Evolutionary conservation across 2,888 invertebrate genomes (phyloP).

Genomic region (Orchestes rusci): DNA sequence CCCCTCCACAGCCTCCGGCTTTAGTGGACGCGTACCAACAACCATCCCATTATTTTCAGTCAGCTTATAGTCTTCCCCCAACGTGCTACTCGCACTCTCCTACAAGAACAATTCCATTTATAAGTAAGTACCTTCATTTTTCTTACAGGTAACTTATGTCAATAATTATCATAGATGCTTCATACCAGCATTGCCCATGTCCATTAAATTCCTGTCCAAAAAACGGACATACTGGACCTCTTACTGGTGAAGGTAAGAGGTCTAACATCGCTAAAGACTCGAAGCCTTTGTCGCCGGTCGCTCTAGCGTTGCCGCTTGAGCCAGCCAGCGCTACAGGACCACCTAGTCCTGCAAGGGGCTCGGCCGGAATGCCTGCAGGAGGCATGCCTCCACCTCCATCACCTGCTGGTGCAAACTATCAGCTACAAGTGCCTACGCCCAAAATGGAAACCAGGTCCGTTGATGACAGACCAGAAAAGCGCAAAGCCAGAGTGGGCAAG

Average conservation of each 20-base stretch:
- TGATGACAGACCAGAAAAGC: conserved; percentile 36
- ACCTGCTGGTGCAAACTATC: conserved; percentile 46
- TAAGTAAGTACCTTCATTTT: conserved; percentile 48
- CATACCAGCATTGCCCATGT: conserved; percentile 74
- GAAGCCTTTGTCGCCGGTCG: conserved; percentile 45
- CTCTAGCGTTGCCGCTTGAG: conserved; percentile 46
- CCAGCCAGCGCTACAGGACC: conserved; percentile 51
- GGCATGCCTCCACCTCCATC: conserved; percentile 59
- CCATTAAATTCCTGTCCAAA: conserved; percentile 94
- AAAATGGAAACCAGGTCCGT: conserved; percentile 30
- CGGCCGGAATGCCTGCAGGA: conserved; percentile 56
- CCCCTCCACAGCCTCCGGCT: conserved; percentile 44
- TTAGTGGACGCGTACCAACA: conserved; percentile 41
- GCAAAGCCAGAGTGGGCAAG: conserved; percentile 55
- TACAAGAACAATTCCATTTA: conserved; percentile 55
- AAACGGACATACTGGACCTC: conserved; percentile 98
- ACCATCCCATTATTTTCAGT: conserved; percentile 47
- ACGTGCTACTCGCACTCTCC: conserved; percentile 54
- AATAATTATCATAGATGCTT: conserved; percentile 41
- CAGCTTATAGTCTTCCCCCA: conserved; percentile 45
- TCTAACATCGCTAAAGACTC: conserved; percentile 44
- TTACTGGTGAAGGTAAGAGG: conserved; percentile 88
- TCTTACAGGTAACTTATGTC: not conserved
- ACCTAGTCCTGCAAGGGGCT: conserved; percentile 62
- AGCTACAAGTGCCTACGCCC: conserved; percentile 34